These are phyloP conservation scores for Whitmania pigra DNA, from an alignment of 1,140 invertebrate species.

Conservation along the genomic window DNA sequence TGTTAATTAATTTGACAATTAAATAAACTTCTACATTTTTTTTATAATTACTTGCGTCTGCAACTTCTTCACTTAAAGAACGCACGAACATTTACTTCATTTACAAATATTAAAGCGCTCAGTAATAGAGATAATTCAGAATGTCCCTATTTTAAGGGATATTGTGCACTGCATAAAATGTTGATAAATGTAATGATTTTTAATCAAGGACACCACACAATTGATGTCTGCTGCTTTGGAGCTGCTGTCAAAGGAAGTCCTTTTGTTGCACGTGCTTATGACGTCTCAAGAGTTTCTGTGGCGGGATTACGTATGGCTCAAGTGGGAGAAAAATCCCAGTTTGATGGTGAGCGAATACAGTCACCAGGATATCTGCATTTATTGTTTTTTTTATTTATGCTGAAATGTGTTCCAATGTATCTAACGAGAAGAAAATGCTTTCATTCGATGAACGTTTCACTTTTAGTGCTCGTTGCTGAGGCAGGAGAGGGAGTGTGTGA, in stretches of 20 bases:
- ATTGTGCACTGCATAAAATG: too few species aligned
- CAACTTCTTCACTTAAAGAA: too few species aligned
- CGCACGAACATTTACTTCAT: too few species aligned
- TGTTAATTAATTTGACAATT: too few species aligned
- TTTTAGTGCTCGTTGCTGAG: constrained; percentile 16
- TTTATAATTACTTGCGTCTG: too few species aligned
- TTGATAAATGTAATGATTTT: too few species aligned
- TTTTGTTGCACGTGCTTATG: constrained; percentile 80
- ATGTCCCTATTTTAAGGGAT: neutral
- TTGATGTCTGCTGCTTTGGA: constrained; percentile 76
- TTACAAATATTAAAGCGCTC: too few species aligned
- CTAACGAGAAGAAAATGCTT: neutral
- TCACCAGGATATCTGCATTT: neutral
- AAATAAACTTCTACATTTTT: too few species aligned
- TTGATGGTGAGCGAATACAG: constrained; percentile 62
- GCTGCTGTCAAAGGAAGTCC: constrained; percentile 79
- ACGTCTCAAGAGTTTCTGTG: constrained; percentile 57
- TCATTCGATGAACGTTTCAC: neutral
- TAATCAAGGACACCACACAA: constrained; percentile 59
- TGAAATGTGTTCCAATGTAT: neutral
- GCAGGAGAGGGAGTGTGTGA: constrained; percentile 15
- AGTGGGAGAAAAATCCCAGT: constrained; percentile 52
- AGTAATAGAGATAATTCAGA: too few species aligned
- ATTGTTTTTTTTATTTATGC: neutral
- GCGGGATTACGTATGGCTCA: constrained; percentile 41